These are phyloP conservation scores for Meriones unguiculatus DNA, from an alignment of 2,113 vertebrate genomes.

Conservation along the genomic window DNA sequence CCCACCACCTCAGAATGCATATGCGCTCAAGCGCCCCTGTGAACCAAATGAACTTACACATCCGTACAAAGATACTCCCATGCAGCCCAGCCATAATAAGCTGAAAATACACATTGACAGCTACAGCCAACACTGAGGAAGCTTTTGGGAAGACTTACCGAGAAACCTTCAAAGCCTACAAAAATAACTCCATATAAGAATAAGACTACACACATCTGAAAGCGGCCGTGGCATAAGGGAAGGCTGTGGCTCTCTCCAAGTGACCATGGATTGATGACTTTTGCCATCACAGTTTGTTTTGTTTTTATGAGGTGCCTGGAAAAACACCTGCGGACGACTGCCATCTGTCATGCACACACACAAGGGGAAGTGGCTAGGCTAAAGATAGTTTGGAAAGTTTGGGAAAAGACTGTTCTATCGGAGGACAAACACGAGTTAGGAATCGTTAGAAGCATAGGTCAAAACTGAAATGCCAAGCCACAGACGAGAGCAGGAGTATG, in stretches of 20 bases:
- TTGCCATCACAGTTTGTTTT: slow-evolving; percentile 8
- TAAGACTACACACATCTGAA: not conserved
- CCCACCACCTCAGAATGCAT: not conserved
- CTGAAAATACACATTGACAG: slow-evolving; percentile 31
- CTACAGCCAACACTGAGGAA: slow-evolving; percentile 15
- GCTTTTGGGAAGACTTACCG: slow-evolving; percentile 37
- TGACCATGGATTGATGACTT: not conserved
- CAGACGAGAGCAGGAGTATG: not conserved
- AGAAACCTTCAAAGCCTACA: not conserved
- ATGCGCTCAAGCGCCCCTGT: not conserved
- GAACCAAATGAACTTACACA: not conserved
- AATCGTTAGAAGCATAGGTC: not conserved
- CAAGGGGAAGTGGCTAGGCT: slow-evolving; percentile 19
- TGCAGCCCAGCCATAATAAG: not conserved
- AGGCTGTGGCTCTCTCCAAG: not conserved
- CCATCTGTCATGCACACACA: not conserved
- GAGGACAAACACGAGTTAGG: not conserved
- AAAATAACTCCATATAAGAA: not conserved
- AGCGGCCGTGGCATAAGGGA: not conserved
- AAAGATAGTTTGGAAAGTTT: slow-evolving; percentile 11
- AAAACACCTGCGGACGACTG: slow-evolving; percentile 30
- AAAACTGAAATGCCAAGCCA: slow-evolving; percentile 14
- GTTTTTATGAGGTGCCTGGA: slow-evolving; percentile 19
- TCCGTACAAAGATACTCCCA: not conserved
- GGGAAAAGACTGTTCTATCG: not conserved